Conservation (phyloP, 2,797 vertebrate genomes). For the Onychomys torridus region DNA sequence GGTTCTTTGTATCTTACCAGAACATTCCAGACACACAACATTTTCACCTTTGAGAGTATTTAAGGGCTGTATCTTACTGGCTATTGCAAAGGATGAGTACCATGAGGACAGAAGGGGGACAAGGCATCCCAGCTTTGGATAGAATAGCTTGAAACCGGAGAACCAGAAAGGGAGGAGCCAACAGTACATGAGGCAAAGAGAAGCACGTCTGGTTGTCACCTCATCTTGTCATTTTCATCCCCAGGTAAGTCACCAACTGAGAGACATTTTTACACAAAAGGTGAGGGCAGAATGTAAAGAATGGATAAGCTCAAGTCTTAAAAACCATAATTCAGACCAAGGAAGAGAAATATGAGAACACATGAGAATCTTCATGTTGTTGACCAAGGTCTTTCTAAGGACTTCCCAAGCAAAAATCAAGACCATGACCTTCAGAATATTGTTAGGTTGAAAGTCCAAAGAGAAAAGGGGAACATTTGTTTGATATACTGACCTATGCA, state of each 20-base stretch:
- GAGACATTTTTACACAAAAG: background rate
- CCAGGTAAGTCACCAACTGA: background rate
- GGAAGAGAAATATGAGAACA: background rate
- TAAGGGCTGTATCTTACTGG: background rate
- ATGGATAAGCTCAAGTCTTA: conserved; percentile 14
- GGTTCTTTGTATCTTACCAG: background rate
- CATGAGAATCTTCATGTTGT: conserved; percentile 40
- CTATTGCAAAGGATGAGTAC: background rate
- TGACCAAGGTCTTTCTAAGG: conserved; percentile 29
- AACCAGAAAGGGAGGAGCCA: background rate
- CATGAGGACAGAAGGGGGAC: background rate
- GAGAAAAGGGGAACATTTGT: conserved; percentile 13
- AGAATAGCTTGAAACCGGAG: background rate
- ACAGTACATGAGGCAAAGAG: background rate
- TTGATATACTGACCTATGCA: background rate
- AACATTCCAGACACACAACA: background rate
- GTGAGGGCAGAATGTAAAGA: background rate
- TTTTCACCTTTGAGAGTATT: background rate
- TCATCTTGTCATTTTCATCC: background rate
- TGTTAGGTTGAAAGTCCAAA: conserved; percentile 25
- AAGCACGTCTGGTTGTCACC: background rate
- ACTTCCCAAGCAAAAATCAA: conserved; percentile 55
- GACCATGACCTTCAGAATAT: conserved; percentile 29
- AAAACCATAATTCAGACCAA: conserved; percentile 42
- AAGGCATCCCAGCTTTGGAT: background rate